These are phyloP conservation scores for Amblyjoppa fuscipennis DNA, from an alignment of 2,888 invertebrate species.

Conservation along the genomic window DNA sequence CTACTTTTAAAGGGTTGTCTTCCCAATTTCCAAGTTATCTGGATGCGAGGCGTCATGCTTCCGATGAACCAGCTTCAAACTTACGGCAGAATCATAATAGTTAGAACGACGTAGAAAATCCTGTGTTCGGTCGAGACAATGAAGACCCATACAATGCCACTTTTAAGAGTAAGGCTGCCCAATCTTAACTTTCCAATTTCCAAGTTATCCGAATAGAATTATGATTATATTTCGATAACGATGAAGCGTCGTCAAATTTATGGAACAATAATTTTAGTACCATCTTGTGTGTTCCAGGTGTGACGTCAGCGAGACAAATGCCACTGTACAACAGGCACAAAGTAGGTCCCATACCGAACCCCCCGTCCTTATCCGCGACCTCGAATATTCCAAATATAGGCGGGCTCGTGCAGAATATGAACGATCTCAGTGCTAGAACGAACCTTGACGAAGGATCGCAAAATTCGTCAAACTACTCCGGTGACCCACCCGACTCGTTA, in stretches of 20 bases:
- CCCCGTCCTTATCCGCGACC: conserved; percentile 81
- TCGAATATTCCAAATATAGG: conserved; percentile 83
- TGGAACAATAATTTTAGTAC: background rate
- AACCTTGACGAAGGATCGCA: conserved; percentile 79
- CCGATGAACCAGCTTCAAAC: too few relatives aligned
- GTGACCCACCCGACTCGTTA: conserved; percentile 81
- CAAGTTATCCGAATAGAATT: background rate
- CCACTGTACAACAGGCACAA: conserved; percentile 80
- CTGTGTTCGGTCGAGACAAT: too few relatives aligned
- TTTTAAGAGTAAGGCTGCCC: too few relatives aligned
- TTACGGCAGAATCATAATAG: too few relatives aligned
- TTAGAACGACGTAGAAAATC: too few relatives aligned
- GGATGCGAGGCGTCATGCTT: too few relatives aligned
- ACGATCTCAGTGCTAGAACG: conserved; percentile 81
- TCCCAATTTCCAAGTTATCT: too few relatives aligned
- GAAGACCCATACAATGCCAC: too few relatives aligned
- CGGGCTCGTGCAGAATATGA: conserved; percentile 83
- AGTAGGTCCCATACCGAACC: conserved; percentile 80
- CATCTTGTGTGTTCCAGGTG: conserved; percentile 69
- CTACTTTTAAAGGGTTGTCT: too few relatives aligned
- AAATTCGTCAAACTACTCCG: conserved; percentile 82
- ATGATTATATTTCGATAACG: background rate
- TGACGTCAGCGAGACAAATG: conserved; percentile 79
- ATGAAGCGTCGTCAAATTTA: background rate
- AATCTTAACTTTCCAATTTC: background rate